Base-by-base conservation (phyloP, 53 echinoderm and acorn worm species). In the Holothuria leucospilota region DNA sequence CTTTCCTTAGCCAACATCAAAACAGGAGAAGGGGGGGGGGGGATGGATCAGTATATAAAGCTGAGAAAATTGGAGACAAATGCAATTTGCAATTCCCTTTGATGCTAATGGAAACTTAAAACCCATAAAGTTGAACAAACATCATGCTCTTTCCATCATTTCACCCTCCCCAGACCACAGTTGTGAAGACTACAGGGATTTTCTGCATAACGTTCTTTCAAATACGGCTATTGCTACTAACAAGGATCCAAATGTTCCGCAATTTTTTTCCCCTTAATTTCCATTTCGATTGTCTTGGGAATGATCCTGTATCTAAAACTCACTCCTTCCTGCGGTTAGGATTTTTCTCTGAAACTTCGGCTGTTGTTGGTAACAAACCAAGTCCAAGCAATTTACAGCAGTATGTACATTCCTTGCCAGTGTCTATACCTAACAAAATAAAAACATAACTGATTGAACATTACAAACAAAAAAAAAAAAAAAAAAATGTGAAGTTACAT, bases 391-490 rank as follows among this genome's bases (percentile, higher is more conserved):
- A n/a, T n/a, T n/a, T n/a, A n/a, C n/a, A n/a, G n/a, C n/a, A n/a
- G n/a, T n/a, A n/a, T n/a, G n/a, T n/a, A n/a, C n/a, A n/a, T n/a
- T n/a, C n/a, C n/a, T n/a, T n/a, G n/a, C n/a, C n/a, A n/a, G n/a
- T n/a, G n/a, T n/a, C n/a, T n/a, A n/a, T n/a, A n/a, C n/a, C n/a
- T n/a, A n/a, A 88, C n/a, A n/a, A n/a, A n/a, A n/a, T n/a, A n/a
- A n/a, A n/a, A n/a, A n/a, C n/a, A n/a, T n/a, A n/a, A n/a, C n/a
- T n/a, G n/a, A n/a, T n/a, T n/a, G n/a, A n/a, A n/a, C n/a, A n/a
- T n/a, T n/a, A n/a, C n/a, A n/a, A n/a, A n/a, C 42, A 88, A 88
- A 88, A 58, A 85, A n/a, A n/a, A n/a, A 11, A 38, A 88, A 59
- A n/a, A n/a, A n/a, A n/a, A n/a, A n/a, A n/a, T n/a, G n/a, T n/a